Conservation (phyloP, 2,888 invertebrate genomes). For the Autographa pulchrina region DNA sequence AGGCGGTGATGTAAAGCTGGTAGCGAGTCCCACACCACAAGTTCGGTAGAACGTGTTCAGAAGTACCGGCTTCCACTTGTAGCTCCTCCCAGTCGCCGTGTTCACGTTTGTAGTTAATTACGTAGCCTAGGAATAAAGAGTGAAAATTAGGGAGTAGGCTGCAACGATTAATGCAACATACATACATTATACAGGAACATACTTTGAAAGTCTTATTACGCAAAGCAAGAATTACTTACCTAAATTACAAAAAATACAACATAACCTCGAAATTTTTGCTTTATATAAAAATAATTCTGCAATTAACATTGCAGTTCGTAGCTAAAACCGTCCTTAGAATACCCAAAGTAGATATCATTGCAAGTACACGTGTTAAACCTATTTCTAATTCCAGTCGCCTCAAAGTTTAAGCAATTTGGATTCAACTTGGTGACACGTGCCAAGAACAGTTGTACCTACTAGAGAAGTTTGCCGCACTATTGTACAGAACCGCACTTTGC, state of each 20-base stretch:
- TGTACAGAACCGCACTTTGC: background rate
- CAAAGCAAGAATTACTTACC: too few species aligned
- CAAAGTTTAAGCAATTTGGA: conserved; percentile 4
- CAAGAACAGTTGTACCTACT: background rate
- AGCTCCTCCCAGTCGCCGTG: conserved; percentile 98
- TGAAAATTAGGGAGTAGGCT: too few species aligned
- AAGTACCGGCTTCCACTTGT: conserved; percentile 94
- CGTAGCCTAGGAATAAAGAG: conserved; percentile 90
- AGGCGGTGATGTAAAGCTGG: conserved; percentile 96
- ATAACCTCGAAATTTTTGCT: too few species aligned
- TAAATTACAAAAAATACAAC: too few species aligned
- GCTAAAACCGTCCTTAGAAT: background rate
- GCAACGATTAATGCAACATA: too few species aligned
- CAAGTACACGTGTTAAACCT: conserved; percentile 1
- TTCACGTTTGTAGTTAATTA: conserved; percentile 96
- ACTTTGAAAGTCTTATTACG: too few species aligned
- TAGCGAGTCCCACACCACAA: conserved; percentile 97
- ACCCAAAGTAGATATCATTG: too few species aligned
- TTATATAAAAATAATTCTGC: too few species aligned
- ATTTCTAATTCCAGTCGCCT: background rate
- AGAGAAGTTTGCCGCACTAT: background rate
- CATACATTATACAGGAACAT: too few species aligned
- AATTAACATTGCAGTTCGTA: background rate
- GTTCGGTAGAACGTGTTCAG: conserved; percentile 94
- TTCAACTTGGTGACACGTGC: background rate